phyloP scores from a whole-genome alignment of 2,113 vertebrate genomes.

The Rutilus rutilus region DNA sequence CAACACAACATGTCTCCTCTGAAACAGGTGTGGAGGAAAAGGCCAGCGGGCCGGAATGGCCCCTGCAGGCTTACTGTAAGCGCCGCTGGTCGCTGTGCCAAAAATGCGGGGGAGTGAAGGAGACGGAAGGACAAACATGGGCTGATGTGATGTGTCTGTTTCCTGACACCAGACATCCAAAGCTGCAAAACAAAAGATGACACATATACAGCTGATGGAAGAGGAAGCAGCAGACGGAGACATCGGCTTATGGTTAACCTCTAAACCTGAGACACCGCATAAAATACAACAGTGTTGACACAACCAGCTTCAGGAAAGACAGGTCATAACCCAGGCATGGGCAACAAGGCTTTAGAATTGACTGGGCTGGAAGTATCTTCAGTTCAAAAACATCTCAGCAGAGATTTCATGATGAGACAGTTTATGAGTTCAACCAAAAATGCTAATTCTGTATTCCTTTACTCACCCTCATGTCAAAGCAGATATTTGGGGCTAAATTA shows the following conservation, averaged over 20 bases:
- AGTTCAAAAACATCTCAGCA: neutral
- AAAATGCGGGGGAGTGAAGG: conserved; percentile 14
- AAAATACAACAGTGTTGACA: conserved; percentile 22
- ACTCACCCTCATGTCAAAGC: neutral
- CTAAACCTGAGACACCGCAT: conserved; percentile 32
- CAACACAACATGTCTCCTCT: conserved; percentile 66
- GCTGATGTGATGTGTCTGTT: conserved; percentile 48
- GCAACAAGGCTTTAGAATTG: conserved; percentile 11
- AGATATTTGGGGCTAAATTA: neutral
- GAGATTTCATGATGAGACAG: neutral
- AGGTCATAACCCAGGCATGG: conserved; percentile 18
- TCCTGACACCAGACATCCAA: conserved; percentile 56
- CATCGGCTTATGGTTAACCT: conserved; percentile 38
- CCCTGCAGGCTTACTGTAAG: conserved; percentile 48
- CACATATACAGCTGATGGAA: conserved; percentile 25
- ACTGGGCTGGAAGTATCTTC: conserved; percentile 19
- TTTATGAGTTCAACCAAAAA: neutral
- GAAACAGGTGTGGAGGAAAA: conserved; percentile 53
- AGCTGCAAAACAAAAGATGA: conserved; percentile 53
- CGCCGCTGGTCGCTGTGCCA: conserved; percentile 36
- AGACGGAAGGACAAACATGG: conserved; percentile 57
- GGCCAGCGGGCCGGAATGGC: conserved; percentile 13
- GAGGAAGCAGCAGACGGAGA: conserved; percentile 28
- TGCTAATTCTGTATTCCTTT: neutral
- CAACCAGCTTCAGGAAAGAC: conserved; percentile 22